Base-by-base conservation (phyloP, 1,140 invertebrate genomes). In the Drosophila teissieri region DNA sequence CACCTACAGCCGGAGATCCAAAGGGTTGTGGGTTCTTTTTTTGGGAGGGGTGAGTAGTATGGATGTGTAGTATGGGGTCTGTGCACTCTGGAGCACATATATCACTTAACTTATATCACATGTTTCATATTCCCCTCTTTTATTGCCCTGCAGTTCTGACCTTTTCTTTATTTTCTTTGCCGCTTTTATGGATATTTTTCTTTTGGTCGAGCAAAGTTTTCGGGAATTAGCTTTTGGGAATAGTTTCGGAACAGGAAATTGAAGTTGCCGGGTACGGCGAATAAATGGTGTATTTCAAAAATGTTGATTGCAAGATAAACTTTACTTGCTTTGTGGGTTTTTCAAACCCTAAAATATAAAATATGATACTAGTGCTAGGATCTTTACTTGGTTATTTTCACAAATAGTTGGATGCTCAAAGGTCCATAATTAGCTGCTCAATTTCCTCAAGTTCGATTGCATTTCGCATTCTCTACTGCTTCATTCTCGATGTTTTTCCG, bases 1-100 rank as follows among this genome's bases (percentile, higher is more conserved):
- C 84, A 83, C 54, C 83, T 64, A 61, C 65, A 58, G 52, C 68
- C 74, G 46, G 82, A 60, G 68, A 76, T 73, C 57, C 44, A 49
- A 67, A 53, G 51, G 45, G 39, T n/a, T 51, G 40, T 48, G 45
- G 48, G 24, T 31, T 31, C 8, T 31, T 31, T 31, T 34, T 40
- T 22, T 36, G 39, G 22, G 4, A 36, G 39, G 34, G 24, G 10
- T 8, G 14, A 31, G 8, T 10, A 37, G 24, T 3, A 6, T 36
- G 34, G 36, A 10, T 8, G 11, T 37, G 10, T 19, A 12, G 36
- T 37, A 37, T 37, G 36, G 42, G 39, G 44, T 15, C 24, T 39
- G 22, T 52, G 54, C 49, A 78, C 52, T 46, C 42, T 24, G 46
- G n/a, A 45, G 44, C 44, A 24, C 67, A 57, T 69, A 56, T 70